Conservation (phyloP, 2,797 vertebrate genomes). For the Poeciliopsis paucimaculata region DNA sequence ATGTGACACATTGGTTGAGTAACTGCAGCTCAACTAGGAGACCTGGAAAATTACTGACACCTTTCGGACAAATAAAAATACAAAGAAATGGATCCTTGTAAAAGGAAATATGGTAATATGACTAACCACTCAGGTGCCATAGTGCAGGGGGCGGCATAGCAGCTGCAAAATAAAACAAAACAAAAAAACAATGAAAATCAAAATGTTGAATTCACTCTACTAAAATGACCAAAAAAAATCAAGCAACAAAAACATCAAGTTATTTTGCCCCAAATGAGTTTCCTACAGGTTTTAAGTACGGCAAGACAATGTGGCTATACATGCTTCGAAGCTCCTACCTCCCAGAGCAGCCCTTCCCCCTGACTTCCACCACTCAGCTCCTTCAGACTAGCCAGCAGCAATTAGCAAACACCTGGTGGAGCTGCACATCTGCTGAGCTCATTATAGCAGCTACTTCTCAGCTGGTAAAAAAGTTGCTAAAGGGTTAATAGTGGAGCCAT, state of each 20-base stretch:
- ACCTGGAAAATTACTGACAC: not conserved
- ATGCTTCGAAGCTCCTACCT: too few species aligned
- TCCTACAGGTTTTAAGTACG: too few species aligned
- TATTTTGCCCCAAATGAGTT: too few species aligned
- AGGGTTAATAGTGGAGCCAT: too few species aligned
- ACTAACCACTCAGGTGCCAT: not conserved
- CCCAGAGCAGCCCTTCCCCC: too few species aligned
- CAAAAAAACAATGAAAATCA: not conserved
- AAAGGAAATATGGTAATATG: not conserved
- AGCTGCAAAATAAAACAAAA: not conserved
- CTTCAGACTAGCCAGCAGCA: too few species aligned
- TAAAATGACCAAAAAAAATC: not conserved
- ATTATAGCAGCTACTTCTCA: too few species aligned
- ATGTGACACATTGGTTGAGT: not conserved
- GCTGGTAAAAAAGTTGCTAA: too few species aligned
- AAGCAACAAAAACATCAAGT: not conserved
- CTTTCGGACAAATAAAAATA: not conserved
- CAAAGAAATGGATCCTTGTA: not conserved
- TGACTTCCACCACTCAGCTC: too few species aligned
- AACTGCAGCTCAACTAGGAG: not conserved
- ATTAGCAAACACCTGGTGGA: too few species aligned
- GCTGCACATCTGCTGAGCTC: too few species aligned
- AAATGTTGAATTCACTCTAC: not conserved
- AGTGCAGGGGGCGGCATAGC: not conserved
- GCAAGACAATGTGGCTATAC: too few species aligned